Evolutionary conservation across 2,797 vertebrate genomes (phyloP).

Genomic region (Setipinna tenuifilis): DNA sequence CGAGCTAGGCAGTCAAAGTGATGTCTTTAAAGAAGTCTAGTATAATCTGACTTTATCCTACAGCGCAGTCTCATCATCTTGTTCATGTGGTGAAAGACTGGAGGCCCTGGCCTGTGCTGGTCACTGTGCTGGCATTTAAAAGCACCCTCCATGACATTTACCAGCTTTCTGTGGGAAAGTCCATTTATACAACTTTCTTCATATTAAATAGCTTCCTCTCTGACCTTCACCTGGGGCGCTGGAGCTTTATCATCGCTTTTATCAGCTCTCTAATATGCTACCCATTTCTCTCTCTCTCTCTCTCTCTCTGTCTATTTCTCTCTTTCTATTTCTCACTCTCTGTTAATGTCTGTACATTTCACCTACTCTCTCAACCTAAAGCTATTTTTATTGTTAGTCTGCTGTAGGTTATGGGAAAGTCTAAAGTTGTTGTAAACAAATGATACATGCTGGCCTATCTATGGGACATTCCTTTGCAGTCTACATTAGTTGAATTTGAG

Average conservation of each 20-base stretch:
- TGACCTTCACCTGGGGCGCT: slow-evolving; percentile 31
- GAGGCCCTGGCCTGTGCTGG: slow-evolving; percentile 15
- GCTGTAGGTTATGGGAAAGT: not conserved
- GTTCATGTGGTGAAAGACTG: not conserved
- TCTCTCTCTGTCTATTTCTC: not conserved
- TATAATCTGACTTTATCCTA: not conserved
- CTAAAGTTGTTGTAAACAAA: not conserved
- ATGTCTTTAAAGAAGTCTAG: not conserved
- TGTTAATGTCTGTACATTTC: not conserved
- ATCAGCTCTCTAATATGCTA: too few relatives aligned
- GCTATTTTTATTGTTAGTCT: not conserved
- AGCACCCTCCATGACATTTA: slow-evolving; percentile 39
- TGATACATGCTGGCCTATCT: not conserved
- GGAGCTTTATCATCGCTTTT: not conserved
- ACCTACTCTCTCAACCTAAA: not conserved
- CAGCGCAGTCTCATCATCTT: not conserved
- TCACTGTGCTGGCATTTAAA: slow-evolving; percentile 46
- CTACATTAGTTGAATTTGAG: not conserved
- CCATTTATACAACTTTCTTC: slow-evolving; percentile 37
- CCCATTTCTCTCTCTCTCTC: not conserved
- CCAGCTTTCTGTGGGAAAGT: slow-evolving; percentile 22
- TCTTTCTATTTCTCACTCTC: not conserved
- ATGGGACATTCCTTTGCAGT: not conserved
- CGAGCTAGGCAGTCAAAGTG: too few relatives aligned
- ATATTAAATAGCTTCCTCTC: slow-evolving; percentile 35